Percentiles rank a stretch among this genome's conserved stretches.
These are phyloP conservation scores for Dryadula phaetusa DNA, from an alignment of 2,888 invertebrate species.

Conservation along the genomic window DNA sequence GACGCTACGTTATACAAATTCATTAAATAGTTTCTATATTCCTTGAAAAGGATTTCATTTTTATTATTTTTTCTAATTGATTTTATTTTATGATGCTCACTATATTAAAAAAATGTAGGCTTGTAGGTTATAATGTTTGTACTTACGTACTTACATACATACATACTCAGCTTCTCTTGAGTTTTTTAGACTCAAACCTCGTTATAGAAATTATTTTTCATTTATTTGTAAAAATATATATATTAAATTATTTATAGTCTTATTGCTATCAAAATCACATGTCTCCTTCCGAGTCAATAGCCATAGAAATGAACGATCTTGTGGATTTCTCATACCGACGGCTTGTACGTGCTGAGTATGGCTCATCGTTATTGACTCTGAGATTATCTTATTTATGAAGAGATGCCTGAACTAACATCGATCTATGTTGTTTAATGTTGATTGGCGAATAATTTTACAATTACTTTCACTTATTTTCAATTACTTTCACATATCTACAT, in stretches of 20 bases:
- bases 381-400: conserved; percentile 26
- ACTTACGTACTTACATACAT: too few relatives aligned
- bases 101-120: too few relatives aligned
- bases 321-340: conserved; percentile 16
- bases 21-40: too few relatives aligned
- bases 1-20: too few relatives aligned
- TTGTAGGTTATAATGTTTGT: too few relatives aligned
- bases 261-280: background rate
- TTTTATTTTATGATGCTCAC: too few relatives aligned
- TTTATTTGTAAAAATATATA: background rate
- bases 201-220: background rate
- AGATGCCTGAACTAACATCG: conserved; percentile 22
- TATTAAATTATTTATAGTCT: background rate
- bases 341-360: conserved; percentile 16
- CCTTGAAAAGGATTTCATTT: too few relatives aligned
- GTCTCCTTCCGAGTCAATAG: conserved; percentile 1
- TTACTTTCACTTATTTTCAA: background rate
- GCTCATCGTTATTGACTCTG: conserved; percentile 26
- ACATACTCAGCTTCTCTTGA: too few relatives aligned
- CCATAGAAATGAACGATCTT: conserved; percentile 23
- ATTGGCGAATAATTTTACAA: conserved; percentile 6
- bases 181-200: too few relatives aligned
- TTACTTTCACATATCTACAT: background rate
- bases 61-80: too few relatives aligned
- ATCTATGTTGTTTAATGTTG: conserved; percentile 1